Evolutionary conservation across 2,113 vertebrate species (phyloP).

Genomic region (Pangasianodon hypophthalmus): DNA sequence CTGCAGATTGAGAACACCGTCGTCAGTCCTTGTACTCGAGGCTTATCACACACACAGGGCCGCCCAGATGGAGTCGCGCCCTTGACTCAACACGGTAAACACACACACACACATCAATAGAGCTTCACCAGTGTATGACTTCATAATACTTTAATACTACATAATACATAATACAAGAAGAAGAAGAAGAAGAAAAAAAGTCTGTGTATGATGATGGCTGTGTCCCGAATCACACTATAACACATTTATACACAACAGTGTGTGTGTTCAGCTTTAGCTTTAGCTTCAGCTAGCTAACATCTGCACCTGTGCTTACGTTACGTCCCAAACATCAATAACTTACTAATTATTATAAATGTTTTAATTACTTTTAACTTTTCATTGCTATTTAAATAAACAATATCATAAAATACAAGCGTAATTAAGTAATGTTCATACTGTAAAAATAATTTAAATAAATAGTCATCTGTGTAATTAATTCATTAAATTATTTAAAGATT

Average conservation of each 20-base stretch:
- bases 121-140: neutral
- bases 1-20: conserved; percentile 60
- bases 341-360: neutral
- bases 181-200: neutral
- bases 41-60: conserved; percentile 75
- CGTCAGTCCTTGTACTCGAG: conserved; percentile 78
- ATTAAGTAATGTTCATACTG: neutral
- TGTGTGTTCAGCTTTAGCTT: neutral
- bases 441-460: neutral
- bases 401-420: neutral
- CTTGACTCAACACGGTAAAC: conserved; percentile 71
- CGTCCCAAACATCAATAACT: too few species aligned
- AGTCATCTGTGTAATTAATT: neutral
- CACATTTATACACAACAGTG: neutral
- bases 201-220: neutral
- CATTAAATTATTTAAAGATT: neutral
- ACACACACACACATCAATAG: neutral
- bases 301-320: neutral
- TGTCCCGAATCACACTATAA: neutral
- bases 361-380: neutral
- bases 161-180: neutral
- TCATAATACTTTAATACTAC: neutral
- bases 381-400: neutral
- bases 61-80: conserved; percentile 71
- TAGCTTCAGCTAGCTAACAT: neutral